Evolutionary conservation across 2,797 vertebrate species (phyloP).

Genomic region (Scyliorhinus canicula): DNA sequence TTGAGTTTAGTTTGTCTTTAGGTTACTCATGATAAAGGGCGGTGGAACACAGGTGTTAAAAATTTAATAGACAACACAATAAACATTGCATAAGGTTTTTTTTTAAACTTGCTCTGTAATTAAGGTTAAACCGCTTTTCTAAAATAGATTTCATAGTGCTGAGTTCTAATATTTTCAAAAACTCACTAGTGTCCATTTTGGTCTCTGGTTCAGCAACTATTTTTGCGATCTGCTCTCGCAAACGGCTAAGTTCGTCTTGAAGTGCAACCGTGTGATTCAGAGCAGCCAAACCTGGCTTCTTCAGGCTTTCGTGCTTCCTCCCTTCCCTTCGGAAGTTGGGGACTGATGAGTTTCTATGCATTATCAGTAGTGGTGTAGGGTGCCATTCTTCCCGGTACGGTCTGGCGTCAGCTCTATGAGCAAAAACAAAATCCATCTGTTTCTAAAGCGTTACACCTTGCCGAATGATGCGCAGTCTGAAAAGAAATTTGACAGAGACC

Average conservation of each 20-base stretch:
- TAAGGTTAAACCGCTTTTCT: not conserved
- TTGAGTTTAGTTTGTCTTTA: not conserved
- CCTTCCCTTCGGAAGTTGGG: constrained; percentile 91
- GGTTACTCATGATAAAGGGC: not conserved
- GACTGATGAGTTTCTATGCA: constrained; percentile 92
- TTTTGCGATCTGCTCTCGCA: constrained; percentile 90
- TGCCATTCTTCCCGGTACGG: constrained; percentile 93
- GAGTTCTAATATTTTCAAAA: no score
- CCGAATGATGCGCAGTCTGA: not conserved
- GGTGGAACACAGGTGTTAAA: not conserved
- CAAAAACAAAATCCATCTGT: not conserved
- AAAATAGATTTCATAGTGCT: not conserved
- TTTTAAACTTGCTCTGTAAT: not conserved
- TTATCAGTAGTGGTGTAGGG: constrained; percentile 87
- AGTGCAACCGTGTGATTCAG: constrained; percentile 86
- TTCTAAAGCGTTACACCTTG: no score
- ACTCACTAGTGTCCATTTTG: constrained; percentile 55
- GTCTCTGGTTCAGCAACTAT: constrained; percentile 75
- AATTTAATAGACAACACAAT: not conserved
- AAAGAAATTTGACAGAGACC: not conserved
- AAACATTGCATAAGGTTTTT: not conserved
- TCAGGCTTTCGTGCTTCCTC: constrained; percentile 82
- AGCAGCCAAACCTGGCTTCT: constrained; percentile 83
- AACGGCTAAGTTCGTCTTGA: constrained; percentile 88
- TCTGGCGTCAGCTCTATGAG: constrained; percentile 77